phyloP scores from a whole-genome alignment of 2,797 vertebrate species.

The Choloepus didactylus region DNA sequence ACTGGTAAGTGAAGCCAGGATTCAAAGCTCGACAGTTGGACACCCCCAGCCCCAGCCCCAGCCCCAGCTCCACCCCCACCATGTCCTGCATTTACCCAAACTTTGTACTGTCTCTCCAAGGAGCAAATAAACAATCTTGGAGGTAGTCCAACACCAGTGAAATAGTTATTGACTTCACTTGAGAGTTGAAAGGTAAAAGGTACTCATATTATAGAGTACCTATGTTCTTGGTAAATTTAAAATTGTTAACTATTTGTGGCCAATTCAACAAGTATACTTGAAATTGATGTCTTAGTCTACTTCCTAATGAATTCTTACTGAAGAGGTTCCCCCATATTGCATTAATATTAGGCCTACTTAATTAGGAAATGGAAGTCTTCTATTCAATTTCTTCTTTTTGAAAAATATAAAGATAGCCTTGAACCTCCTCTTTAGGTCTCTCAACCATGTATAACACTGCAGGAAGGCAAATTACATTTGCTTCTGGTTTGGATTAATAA shows the following conservation, averaged over 20 bases:
- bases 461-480: not conserved
- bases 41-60: no score
- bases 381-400: not conserved
- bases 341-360: constrained; percentile 7
- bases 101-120: not conserved
- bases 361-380: constrained; percentile 28
- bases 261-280: not conserved
- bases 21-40: not conserved
- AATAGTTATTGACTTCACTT: not conserved
- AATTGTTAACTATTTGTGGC: not conserved
- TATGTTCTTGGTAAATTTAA: not conserved
- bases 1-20: not conserved
- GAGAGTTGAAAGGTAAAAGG: not conserved
- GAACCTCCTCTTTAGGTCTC: not conserved
- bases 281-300: not conserved
- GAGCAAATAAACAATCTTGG: not conserved
- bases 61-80: rapidly evolving
- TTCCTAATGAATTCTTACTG: not conserved
- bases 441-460: not conserved
- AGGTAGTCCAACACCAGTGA: not conserved
- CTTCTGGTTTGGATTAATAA: not conserved
- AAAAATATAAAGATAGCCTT: not conserved
- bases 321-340: not conserved
- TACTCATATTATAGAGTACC: not conserved
- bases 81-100: not conserved